A percentile compares a stretch with the other conserved stretches of the same genome.
Conservation (phyloP, 2,113 vertebrate genomes). For the Nothocercus nigrocapillus region DNA sequence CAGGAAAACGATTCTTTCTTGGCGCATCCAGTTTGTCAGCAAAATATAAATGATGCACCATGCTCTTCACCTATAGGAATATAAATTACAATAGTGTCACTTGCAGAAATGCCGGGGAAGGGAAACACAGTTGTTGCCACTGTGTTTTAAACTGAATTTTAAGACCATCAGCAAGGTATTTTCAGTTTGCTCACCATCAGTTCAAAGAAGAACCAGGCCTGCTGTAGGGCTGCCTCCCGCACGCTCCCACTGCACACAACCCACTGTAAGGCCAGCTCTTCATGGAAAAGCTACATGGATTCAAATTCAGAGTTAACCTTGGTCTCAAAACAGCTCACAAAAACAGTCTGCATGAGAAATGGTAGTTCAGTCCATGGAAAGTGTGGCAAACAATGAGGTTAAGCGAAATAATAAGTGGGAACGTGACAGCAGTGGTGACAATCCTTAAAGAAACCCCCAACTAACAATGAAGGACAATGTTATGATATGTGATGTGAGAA, state of each 20-base stretch:
- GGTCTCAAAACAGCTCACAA: background rate
- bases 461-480: conserved; percentile 63
- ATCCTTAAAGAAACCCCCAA: conserved; percentile 76
- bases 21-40: conserved; percentile 92
- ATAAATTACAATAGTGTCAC: conserved; percentile 5
- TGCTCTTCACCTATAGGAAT: conserved; percentile 92
- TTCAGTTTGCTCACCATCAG: conserved; percentile 89
- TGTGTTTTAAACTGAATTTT: background rate
- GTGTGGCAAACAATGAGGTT: conserved; percentile 64
- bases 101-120: background rate
- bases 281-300: conserved; percentile 91
- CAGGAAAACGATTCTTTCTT: conserved; percentile 95
- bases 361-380: conserved; percentile 29
- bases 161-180: background rate
- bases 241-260: conserved; percentile 98
- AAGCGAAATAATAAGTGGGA: conserved; percentile 64
- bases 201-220: conserved; percentile 99
- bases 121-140: background rate
- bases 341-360: conserved; percentile 40
- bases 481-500: conserved; percentile 55
- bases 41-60: conserved; percentile 98
- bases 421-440: conserved; percentile 61
- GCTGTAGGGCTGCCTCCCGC: conserved; percentile 94
- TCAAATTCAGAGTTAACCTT: conserved; percentile 52
- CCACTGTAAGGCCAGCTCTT: conserved; percentile 98